These are phyloP conservation scores for Standfussiana lucernea DNA, from an alignment of 2,888 invertebrate species.

Conservation along the genomic window DNA sequence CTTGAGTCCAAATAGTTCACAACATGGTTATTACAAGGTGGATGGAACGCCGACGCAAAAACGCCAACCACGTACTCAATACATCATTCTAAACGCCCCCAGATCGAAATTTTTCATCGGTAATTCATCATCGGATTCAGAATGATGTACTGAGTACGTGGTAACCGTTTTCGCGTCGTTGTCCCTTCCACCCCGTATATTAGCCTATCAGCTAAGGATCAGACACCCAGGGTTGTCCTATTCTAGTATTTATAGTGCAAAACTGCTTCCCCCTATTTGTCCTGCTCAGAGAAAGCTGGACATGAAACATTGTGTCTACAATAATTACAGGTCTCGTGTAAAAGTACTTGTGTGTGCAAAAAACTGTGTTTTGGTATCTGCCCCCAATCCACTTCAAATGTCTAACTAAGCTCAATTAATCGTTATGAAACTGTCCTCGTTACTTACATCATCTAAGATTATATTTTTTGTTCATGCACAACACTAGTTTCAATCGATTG, in stretches of 20 bases:
- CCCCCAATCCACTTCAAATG: slow-evolving; percentile 3
- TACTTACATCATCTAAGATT: slow-evolving; percentile 32
- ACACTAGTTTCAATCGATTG: slow-evolving; percentile 45
- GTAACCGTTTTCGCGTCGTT: too few species aligned
- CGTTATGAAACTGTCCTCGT: slow-evolving; percentile 27
- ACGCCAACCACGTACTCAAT: too few species aligned
- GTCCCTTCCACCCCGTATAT: too few species aligned
- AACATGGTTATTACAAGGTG: too few species aligned
- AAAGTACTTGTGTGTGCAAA: background rate
- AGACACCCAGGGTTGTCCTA: background rate
- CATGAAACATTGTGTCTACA: background rate
- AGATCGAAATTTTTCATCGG: too few species aligned
- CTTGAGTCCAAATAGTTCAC: too few species aligned
- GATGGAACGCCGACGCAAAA: too few species aligned
- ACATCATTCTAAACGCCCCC: too few species aligned
- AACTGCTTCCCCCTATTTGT: background rate
- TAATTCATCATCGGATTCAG: too few species aligned
- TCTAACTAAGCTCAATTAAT: slow-evolving; percentile 10
- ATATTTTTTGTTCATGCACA: slow-evolving; percentile 43
- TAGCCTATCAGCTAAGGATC: background rate
- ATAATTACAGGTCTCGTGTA: background rate
- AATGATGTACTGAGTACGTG: too few species aligned
- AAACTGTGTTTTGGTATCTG: background rate
- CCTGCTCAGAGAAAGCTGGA: background rate
- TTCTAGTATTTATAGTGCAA: background rate